A percentile compares a stretch with the other conserved stretches of the same genome.
These are phyloP conservation scores for Lineus longissimus DNA, from an alignment of 1,140 invertebrate genomes.

Conservation along the genomic window DNA sequence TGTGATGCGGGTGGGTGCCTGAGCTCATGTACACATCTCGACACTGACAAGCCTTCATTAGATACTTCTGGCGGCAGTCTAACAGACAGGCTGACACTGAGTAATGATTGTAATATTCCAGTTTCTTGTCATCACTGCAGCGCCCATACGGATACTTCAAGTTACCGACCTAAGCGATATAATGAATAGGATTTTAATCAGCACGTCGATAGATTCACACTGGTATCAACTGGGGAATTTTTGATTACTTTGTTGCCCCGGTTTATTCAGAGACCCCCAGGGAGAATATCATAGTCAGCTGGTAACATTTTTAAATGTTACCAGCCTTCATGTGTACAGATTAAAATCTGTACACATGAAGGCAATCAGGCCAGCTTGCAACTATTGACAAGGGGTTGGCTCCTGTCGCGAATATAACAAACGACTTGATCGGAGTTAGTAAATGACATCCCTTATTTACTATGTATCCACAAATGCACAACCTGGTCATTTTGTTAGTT, in stretches of 20 bases:
- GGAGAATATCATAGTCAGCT: neutral
- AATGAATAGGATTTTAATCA: no score
- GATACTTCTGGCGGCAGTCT: neutral
- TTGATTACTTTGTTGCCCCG: neutral
- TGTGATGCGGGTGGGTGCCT: no score
- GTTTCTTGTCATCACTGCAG: neutral
- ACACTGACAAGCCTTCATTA: neutral
- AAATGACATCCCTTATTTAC: no score
- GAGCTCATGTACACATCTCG: no score
- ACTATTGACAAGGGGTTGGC: no score
- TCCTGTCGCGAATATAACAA: no score
- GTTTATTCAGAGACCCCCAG: neutral
- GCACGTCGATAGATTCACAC: neutral
- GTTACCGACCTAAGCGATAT: neutral
- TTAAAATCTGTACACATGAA: no score
- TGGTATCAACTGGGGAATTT: neutral
- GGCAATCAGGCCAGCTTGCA: no score
- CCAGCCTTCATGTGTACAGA: neutral
- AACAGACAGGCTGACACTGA: neutral
- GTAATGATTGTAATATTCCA: neutral
- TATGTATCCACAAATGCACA: no score
- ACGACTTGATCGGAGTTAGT: no score
- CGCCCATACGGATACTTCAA: neutral
- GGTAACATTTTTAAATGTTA: neutral
- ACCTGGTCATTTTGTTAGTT: no score